Conservation (phyloP, 64 coral and sea anemone genomes). For the Hydrozoanthus tunicans region DNA sequence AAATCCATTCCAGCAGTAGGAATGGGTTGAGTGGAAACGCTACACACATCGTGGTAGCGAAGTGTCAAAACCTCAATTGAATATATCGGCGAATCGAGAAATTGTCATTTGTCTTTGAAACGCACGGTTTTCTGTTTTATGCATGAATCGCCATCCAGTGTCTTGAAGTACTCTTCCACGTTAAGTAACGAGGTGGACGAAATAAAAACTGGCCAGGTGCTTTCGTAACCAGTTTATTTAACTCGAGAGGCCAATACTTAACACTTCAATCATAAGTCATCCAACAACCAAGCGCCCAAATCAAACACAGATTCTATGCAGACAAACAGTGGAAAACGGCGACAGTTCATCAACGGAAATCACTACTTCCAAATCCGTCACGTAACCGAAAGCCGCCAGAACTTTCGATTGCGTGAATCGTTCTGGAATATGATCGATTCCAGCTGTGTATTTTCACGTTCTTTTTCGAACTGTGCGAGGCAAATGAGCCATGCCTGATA, state of each 20-base stretch:
- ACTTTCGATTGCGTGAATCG: conserved; percentile 43
- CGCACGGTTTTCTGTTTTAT: not conserved
- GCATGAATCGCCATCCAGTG: not conserved
- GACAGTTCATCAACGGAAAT: not conserved
- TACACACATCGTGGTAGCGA: conserved; percentile 35
- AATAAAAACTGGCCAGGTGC: not conserved
- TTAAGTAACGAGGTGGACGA: not conserved
- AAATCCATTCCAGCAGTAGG: conserved; percentile 27
- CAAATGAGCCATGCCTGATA: not conserved
- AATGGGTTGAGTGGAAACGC: conserved; percentile 44
- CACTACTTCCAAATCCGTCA: conserved; percentile 8
- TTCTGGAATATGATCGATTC: not conserved
- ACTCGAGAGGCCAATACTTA: conserved; percentile 52
- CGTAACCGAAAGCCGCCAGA: not conserved
- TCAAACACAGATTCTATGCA: not conserved
- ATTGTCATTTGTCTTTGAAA: not conserved
- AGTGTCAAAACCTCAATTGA: conserved; percentile 9
- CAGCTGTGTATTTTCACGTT: not conserved
- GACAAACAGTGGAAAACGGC: not conserved
- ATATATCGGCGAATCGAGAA: not conserved
- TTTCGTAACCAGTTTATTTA: not conserved
- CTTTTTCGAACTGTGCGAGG: conserved; percentile 11
- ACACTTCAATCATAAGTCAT: not conserved
- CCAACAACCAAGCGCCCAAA: not conserved
- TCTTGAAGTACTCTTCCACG: conserved; percentile 5